Percentiles rank a stretch among this genome's conserved stretches.
Conservation (phyloP, 2,888 invertebrate genomes). For the Xestia c-nigrum region DNA sequence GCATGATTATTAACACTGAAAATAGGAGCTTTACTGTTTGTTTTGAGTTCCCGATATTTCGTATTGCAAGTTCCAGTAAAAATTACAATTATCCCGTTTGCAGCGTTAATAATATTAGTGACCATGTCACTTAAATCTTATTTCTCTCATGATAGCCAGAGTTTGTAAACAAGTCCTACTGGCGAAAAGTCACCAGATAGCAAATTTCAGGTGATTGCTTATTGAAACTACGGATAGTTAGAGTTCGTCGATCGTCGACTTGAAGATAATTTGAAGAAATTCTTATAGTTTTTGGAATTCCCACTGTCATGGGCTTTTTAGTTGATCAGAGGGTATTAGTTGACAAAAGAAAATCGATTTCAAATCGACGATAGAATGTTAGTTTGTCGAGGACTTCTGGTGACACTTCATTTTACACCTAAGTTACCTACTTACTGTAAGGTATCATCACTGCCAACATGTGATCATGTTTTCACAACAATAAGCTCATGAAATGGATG, state of each 20-base stretch:
- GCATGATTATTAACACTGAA: not conserved
- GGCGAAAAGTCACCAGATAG: not conserved
- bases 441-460: not conserved
- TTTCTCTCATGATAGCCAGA: not conserved
- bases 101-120: no score
- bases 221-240: not conserved
- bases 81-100: no score
- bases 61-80: no score
- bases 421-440: not conserved
- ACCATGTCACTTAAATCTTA: no score
- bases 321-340: not conserved
- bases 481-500: slow-evolving; percentile 2
- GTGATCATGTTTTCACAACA: not conserved
- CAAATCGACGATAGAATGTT: not conserved
- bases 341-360: not conserved
- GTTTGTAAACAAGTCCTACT: not conserved
- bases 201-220: not conserved
- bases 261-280: not conserved
- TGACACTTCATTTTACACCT: not conserved
- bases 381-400: not conserved
- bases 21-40: no score
- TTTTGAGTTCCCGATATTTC: no score
- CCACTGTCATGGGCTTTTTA: not conserved
- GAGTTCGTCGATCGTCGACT: not conserved
- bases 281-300: not conserved